Percentiles rank a stretch among this genome's conserved stretches.
These are phyloP conservation scores for Caenorhabditis japonica DNA, from an alignment of 2,888 invertebrate species.

Conservation along the genomic window DNA sequence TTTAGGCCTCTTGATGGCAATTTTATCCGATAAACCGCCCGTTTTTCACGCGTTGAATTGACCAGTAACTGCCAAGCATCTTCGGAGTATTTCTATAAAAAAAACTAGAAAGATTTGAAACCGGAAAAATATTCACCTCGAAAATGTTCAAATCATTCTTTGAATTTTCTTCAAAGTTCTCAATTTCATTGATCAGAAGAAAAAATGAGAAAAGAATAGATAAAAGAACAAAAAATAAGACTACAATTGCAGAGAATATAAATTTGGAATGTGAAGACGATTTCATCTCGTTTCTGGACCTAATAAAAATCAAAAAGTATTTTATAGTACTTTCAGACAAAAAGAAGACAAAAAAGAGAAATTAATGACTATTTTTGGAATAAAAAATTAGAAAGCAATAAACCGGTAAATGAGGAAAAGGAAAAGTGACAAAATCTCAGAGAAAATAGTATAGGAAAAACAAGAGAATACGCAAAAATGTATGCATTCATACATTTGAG, in stretches of 20 bases:
- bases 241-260: slow-evolving; percentile 1
- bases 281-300: neutral
- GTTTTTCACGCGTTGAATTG: slow-evolving; percentile 14
- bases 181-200: slow-evolving; percentile 17
- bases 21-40: slow-evolving; percentile 30
- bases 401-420: neutral
- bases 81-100: slow-evolving; percentile 28
- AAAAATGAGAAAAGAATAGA: neutral
- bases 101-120: neutral
- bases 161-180: slow-evolving; percentile 19
- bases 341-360: neutral
- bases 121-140: slow-evolving; percentile 10
- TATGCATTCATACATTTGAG: too few relatives aligned
- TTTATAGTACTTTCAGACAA: neutral
- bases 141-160: slow-evolving; percentile 23
- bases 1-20: slow-evolving; percentile 16
- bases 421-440: neutral
- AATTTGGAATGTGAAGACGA: slow-evolving; percentile 1
- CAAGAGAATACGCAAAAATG: too few relatives aligned
- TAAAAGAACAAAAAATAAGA: slow-evolving; percentile 4
- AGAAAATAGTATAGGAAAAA: too few relatives aligned
- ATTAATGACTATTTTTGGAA: too few relatives aligned
- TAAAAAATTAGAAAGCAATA: too few relatives aligned
- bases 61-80: slow-evolving; percentile 32
- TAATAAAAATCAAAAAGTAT: slow-evolving; percentile 4